Conservation (phyloP, 2,888 invertebrate genomes). For the Athrips mouffetella region DNA sequence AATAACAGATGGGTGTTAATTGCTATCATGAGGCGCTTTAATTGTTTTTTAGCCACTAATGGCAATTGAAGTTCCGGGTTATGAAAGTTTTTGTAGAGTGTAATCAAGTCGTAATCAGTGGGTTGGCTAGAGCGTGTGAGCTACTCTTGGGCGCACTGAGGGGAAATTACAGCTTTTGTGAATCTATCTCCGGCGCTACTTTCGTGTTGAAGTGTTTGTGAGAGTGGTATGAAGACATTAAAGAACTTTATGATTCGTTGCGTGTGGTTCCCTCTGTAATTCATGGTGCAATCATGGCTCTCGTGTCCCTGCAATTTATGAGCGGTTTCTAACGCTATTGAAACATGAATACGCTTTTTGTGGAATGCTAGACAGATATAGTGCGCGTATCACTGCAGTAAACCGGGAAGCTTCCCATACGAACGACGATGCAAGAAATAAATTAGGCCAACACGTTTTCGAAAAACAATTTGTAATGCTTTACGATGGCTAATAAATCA, state of each 20-base stretch:
- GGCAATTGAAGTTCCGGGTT: slow-evolving; percentile 72
- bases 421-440: slow-evolving; percentile 40
- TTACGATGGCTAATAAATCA: slow-evolving; percentile 64
- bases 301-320: slow-evolving; percentile 57
- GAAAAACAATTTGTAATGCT: slow-evolving; percentile 67
- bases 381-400: slow-evolving; percentile 21
- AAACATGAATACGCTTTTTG: slow-evolving; percentile 44
- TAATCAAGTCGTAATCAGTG: slow-evolving; percentile 73
- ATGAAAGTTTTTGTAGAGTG: slow-evolving; percentile 72
- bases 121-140: slow-evolving; percentile 71
- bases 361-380: slow-evolving; percentile 25
- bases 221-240: slow-evolving; percentile 71
- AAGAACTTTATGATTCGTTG: slow-evolving; percentile 63
- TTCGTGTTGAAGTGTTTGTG: slow-evolving; percentile 48
- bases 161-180: slow-evolving; percentile 68
- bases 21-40: slow-evolving; percentile 74
- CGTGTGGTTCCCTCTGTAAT: slow-evolving; percentile 59
- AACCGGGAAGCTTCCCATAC: slow-evolving; percentile 29
- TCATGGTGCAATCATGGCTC: slow-evolving; percentile 58
- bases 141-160: slow-evolving; percentile 48
- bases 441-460: slow-evolving; percentile 49
- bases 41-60: slow-evolving; percentile 71
- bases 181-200: slow-evolving; percentile 49
- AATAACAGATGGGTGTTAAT: slow-evolving; percentile 76
- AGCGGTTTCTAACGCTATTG: slow-evolving; percentile 41